Base-by-base conservation (phyloP, 1,140 invertebrate genomes). In the Caenorhabditis brenneri region DNA sequence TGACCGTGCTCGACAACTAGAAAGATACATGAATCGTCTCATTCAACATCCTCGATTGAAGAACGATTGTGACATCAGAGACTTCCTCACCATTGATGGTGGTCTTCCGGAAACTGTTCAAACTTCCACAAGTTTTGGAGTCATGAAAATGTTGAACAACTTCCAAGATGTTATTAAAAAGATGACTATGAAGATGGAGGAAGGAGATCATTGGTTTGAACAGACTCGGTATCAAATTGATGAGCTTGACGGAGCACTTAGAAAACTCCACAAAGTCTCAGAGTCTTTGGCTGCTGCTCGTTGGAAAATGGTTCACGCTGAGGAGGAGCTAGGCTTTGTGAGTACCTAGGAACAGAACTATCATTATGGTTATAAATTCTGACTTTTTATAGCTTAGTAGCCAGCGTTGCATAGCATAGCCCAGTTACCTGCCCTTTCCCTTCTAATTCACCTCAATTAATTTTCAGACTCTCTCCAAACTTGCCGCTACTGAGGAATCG, bases 171-270 rank as follows among this genome's bases (percentile, higher is more conserved):
- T 27, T 10, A 96, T 99, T 53, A 97, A 96, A 90, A 99, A 99
- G 92, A 98, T 99, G 81, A 97, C 97, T 3, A 97, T 96, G 91
- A 96, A 96, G 92, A 99, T 99, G 96, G 97, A 99, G 91, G 97
- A 99, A 93, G 95, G 94, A 88, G 97, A 99, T 93, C 91, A 98
- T 95, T 99, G 97, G 97, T 99, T 99, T 92, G 97, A 98, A 91
- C 96, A 99, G 90, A 97, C 96, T 90, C 94, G 95, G 24, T 93
- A 94, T 27, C 95, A 97, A 91, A 94, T 99, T 79, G 97, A 99
- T 88, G 94, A 94, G 55, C 92, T 99, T 31, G 97, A 99, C 91
- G 93, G 93, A 27, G 95, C 97, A 88, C 92, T 99, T 36, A 93
- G 95, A 55, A 95, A 96, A 88, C 92, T 99, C 65, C 95, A 96